Conservation (phyloP, 2,113 vertebrate genomes). For the Lepidothrix coronata region DNA sequence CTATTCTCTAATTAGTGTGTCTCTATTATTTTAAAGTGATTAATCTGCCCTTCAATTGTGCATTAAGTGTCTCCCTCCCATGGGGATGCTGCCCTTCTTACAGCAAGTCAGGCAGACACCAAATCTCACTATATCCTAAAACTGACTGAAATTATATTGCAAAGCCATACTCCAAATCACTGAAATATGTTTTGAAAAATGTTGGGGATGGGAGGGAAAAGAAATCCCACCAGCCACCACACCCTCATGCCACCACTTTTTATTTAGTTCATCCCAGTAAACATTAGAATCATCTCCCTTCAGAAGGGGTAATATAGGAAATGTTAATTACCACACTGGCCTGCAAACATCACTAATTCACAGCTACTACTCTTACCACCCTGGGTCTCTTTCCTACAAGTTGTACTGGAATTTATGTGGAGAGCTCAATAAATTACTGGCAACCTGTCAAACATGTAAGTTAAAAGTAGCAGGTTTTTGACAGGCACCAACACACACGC, state of each 20-base stretch:
- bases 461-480: not conserved
- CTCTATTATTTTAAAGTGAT: not conserved
- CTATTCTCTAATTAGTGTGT: not conserved
- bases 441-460: not conserved
- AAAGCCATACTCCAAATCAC: not conserved
- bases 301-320: not conserved
- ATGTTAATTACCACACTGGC: not conserved
- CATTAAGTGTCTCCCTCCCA: not conserved
- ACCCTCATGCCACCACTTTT: not conserved
- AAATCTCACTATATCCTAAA: not conserved
- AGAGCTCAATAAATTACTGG: not conserved
- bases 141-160: not conserved
- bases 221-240: not conserved
- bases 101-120: not conserved
- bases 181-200: not conserved
- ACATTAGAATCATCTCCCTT: not conserved
- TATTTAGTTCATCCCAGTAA: not conserved
- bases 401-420: not conserved
- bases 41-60: not conserved
- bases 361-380: not conserved
- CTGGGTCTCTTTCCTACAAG: not conserved
- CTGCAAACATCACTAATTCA: not conserved
- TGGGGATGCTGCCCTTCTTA: not conserved
- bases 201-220: not conserved
- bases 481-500: not conserved